Evolutionary conservation across 2,888 invertebrate species (phyloP), one percentile per base, ranked within the genome.

Genomic region (Metellina segmentata): DNA sequence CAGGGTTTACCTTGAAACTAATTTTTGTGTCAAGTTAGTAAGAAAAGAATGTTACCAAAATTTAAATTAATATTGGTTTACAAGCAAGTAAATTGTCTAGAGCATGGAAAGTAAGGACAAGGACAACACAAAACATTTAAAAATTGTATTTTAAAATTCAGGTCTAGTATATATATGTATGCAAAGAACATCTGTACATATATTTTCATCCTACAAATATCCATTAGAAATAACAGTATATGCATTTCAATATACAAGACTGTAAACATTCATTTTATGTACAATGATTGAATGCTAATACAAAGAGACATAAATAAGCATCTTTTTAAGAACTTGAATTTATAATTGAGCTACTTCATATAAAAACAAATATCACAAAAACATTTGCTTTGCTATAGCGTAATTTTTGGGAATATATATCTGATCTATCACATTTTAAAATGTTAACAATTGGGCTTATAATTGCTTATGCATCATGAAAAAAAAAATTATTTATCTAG

Each of bases 131-230:
- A 34, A 81, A 89, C 75, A 89, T 74, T 75, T 75, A 75, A 89
- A 89, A 81, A 82, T 61, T 81, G 13, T 81, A 88, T 89, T 89
- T 82, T 71, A 81, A 89, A 81, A 89, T 89, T 72, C 48, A 81
- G 34, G 51, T 20, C 48, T 81, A 87, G 48, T 87, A 87, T 81
- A 53, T 72, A 81, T 72, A 79, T 81, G 69, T 20, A 53, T 53
- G 5, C 48, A 81, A 70, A 52, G 48, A 81, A 81, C 78, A 82
- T 82, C 51, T 75, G 70, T 89, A 83, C 83, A 89, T 71, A 82
- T 78, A 86, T 19, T 19, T 81, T 82, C 49, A 34, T 20, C 20
- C 52, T 89, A 70, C 69, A 89, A 82, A 77, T 20, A 70, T 34
- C 70, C 20, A 20, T 77, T 70, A 8, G 52, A 77, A 89, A 82